Conservation (phyloP, 2,113 vertebrate species). For the Sinocyclocheilus grahami region DNA sequence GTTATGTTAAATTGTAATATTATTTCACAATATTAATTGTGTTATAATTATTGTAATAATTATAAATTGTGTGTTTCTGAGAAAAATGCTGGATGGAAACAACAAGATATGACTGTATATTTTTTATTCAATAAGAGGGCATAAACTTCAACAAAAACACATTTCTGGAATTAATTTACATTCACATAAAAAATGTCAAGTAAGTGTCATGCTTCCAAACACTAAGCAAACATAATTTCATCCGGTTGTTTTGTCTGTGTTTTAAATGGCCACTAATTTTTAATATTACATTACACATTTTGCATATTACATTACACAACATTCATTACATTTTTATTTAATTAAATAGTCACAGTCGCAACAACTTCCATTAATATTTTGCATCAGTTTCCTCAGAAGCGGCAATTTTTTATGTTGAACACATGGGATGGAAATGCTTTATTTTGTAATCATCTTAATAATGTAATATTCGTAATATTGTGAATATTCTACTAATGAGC, state of each 20-base stretch:
- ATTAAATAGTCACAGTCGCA: neutral
- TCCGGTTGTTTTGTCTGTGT: neutral
- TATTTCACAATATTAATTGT: too few relatives aligned
- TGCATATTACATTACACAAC: neutral
- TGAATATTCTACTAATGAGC: neutral
- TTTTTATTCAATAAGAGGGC: too few relatives aligned
- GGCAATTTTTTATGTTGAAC: neutral
- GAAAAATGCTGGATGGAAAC: too few relatives aligned
- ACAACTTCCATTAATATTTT: too few relatives aligned
- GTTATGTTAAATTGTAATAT: too few relatives aligned
- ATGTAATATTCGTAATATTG: too few relatives aligned
- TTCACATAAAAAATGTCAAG: neutral
- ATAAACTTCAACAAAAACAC: too few relatives aligned
- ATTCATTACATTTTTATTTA: neutral
- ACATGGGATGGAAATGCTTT: neutral
- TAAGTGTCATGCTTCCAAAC: neutral
- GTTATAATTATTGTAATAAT: neutral
- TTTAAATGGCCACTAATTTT: neutral
- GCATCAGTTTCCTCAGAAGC: neutral
- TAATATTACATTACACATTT: neutral
- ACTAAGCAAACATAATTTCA: neutral
- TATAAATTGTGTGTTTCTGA: too few relatives aligned
- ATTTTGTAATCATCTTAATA: neutral
- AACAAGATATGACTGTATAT: too few relatives aligned
- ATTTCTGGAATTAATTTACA: neutral